Percentiles rank a stretch among this genome's conserved stretches.
Evolutionary conservation across 1,140 invertebrate genomes (phyloP).

Genomic region (Zaprionus kolodkinae): DNA sequence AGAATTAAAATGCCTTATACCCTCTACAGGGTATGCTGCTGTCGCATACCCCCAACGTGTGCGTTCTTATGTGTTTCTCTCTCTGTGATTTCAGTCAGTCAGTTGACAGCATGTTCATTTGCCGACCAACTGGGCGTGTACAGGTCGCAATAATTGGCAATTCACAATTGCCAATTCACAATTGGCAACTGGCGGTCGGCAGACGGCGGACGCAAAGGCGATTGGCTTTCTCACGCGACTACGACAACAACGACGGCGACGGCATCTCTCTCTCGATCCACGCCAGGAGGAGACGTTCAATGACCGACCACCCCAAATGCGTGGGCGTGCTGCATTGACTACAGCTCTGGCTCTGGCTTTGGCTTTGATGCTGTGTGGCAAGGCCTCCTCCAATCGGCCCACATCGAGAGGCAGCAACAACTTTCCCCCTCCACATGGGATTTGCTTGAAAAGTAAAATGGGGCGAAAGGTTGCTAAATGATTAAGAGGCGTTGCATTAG

Average conservation of each 20-base stretch:
- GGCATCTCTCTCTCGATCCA: neutral
- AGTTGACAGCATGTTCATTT: conserved; percentile 64
- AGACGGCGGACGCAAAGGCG: conserved; percentile 23
- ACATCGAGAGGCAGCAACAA: conserved; percentile 1
- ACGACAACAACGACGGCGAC: too few relatives aligned
- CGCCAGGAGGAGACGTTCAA: conserved; percentile 27
- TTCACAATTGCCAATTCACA: conserved; percentile 12
- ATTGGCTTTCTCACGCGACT: conserved; percentile 59
- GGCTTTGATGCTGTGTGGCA: neutral
- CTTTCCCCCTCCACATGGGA: conserved; percentile 26
- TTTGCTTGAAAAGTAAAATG: conserved; percentile 67
- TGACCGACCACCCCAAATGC: conserved; percentile 37
- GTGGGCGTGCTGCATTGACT: conserved; percentile 19
- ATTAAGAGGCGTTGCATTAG: conserved; percentile 75
- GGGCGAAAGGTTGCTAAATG: conserved; percentile 82
- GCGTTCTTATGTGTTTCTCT: neutral
- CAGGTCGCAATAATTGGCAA: conserved; percentile 75
- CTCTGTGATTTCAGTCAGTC: conserved; percentile 2
- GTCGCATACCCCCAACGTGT: neutral
- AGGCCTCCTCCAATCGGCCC: conserved; percentile 4
- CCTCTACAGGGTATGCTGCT: neutral
- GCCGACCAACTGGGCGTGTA: conserved; percentile 51
- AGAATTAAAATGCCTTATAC: too few relatives aligned
- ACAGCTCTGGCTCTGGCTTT: neutral
- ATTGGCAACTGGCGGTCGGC: neutral